Conservation (phyloP, 53 echinoderm and acorn worm species). For the Arbacia lixula region DNA sequence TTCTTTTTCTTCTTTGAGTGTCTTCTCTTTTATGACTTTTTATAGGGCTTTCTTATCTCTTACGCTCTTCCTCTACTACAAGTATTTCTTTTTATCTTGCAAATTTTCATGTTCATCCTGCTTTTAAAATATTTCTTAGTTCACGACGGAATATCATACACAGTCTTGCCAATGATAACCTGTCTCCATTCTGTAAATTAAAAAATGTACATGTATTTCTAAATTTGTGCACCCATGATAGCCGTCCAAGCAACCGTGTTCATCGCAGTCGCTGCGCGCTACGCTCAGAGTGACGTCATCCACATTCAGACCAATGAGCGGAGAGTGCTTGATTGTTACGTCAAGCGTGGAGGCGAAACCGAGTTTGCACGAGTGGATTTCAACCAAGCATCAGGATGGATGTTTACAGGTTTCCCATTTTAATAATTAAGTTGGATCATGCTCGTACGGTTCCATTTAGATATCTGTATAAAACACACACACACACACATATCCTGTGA, state of each 20-base stretch:
- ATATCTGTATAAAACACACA: too few species aligned
- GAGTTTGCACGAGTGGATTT: neutral
- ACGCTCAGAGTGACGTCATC: conserved; percentile 35
- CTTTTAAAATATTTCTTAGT: too few species aligned
- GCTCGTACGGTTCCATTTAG: neutral
- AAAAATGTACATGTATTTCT: too few species aligned
- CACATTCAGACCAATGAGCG: conserved; percentile 66
- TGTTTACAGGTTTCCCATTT: neutral
- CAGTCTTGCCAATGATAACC: neutral
- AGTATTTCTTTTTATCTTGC: too few species aligned
- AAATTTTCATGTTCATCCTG: neutral
- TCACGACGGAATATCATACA: neutral
- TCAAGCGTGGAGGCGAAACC: neutral
- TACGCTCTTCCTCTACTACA: too few species aligned
- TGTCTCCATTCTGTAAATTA: neutral
- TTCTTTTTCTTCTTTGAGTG: too few species aligned
- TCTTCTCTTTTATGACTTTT: too few species aligned
- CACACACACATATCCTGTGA: too few species aligned
- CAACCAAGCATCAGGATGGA: neutral
- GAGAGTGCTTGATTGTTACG: conserved; percentile 55
- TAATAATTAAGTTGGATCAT: neutral
- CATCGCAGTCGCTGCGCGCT: conserved; percentile 53
- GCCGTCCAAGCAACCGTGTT: conserved; percentile 34
- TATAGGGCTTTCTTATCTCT: too few species aligned
- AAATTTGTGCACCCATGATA: too few species aligned